Evolutionary conservation across 2,888 invertebrate genomes (phyloP).

Genomic region (Ctenicera cuprea): DNA sequence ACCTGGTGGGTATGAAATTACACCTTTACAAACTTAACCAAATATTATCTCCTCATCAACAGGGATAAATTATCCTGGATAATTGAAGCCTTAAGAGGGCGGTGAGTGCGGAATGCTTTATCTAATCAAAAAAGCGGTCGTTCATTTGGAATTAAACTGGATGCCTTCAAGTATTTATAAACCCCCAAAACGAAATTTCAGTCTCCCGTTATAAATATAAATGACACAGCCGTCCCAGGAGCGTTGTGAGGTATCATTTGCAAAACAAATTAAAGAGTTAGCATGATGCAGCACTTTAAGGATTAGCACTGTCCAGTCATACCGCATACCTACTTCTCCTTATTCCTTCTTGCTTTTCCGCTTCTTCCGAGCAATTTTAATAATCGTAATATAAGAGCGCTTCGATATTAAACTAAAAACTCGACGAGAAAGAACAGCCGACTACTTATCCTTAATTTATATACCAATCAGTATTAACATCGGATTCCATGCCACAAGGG

Average conservation of each 20-base stretch:
- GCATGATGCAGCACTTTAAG: slow-evolving; percentile 70
- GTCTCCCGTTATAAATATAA: slow-evolving; percentile 62
- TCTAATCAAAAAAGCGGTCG: slow-evolving; percentile 54
- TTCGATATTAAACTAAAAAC: background rate
- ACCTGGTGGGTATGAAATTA: slow-evolving; percentile 47
- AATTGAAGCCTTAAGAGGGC: slow-evolving; percentile 48
- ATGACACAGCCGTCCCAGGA: slow-evolving; percentile 58
- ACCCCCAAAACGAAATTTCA: slow-evolving; percentile 55
- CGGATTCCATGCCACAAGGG: slow-evolving; percentile 16
- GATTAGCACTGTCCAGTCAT: slow-evolving; percentile 65
- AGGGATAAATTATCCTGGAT: slow-evolving; percentile 50
- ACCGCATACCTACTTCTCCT: slow-evolving; percentile 15
- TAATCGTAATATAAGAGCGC: slow-evolving; percentile 13
- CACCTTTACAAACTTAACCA: slow-evolving; percentile 50
- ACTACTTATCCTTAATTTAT: slow-evolving; percentile 20
- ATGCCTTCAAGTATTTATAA: slow-evolving; percentile 60
- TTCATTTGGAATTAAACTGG: slow-evolving; percentile 60
- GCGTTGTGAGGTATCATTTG: slow-evolving; percentile 66
- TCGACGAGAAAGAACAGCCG: background rate
- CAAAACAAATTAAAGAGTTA: slow-evolving; percentile 71
- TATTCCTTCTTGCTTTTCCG: background rate
- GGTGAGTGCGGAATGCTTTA: slow-evolving; percentile 50
- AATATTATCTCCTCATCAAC: slow-evolving; percentile 51
- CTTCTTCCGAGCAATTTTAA: slow-evolving; percentile 5
- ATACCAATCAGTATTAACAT: slow-evolving; percentile 26